A percentile compares a stretch with the other conserved stretches of the same genome.
Evolutionary conservation across 2,797 vertebrate genomes (phyloP).

Genomic region (Brachymystax lenok): DNA sequence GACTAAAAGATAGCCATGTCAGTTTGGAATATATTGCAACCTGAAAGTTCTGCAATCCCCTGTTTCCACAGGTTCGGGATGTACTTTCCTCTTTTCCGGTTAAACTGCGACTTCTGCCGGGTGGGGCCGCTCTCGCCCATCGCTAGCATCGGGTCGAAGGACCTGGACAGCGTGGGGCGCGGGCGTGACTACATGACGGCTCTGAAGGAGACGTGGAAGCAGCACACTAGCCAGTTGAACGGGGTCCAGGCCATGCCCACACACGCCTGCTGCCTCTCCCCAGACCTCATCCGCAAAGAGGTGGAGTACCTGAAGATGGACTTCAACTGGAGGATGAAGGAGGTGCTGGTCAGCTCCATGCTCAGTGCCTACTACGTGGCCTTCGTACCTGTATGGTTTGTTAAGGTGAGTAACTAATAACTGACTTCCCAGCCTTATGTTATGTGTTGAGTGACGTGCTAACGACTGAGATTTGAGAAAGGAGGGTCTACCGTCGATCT

Average conservation of each 20-base stretch:
- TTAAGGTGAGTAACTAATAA: conserved; percentile 83
- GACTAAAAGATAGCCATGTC: background rate
- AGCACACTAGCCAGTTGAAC: conserved; percentile 91
- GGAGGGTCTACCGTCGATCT: no score
- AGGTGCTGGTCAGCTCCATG: conserved; percentile 98
- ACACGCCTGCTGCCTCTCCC: conserved; percentile 97
- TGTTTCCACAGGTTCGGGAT: conserved; percentile 87
- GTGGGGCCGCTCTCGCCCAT: conserved; percentile 82
- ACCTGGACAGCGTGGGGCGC: conserved; percentile 72
- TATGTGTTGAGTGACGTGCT: background rate
- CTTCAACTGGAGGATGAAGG: conserved; percentile 99
- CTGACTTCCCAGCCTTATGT: background rate
- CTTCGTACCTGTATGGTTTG: conserved; percentile 97
- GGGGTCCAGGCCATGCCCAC: conserved; percentile 91
- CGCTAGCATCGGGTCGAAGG: conserved; percentile 86
- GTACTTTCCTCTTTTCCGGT: conserved; percentile 95
- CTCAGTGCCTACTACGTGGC: conserved; percentile 98
- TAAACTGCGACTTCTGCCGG: conserved; percentile 88
- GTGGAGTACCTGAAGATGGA: conserved; percentile 97
- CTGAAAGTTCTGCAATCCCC: background rate
- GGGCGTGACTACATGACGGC: conserved; percentile 90
- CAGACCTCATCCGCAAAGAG: conserved; percentile 94
- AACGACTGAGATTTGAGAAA: no score
- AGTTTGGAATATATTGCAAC: background rate
- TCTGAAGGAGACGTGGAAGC: conserved; percentile 95